Evolutionary conservation across 2,888 invertebrate genomes (phyloP).

Genomic region (Auanema freiburgensis): DNA sequence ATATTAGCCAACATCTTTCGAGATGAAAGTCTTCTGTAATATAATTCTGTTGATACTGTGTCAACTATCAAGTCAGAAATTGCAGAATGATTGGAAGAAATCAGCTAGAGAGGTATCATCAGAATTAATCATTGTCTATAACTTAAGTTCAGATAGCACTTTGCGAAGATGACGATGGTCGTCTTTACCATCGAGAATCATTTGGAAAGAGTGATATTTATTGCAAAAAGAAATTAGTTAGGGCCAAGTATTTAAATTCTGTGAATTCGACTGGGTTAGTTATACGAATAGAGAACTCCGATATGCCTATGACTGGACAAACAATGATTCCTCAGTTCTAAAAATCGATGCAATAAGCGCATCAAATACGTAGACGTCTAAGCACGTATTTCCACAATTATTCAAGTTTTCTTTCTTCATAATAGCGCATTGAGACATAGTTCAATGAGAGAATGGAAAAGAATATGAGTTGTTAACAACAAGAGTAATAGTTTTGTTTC

Average conservation of each 20-base stretch:
- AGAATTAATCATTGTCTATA: constrained; percentile 9
- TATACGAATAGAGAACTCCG: constrained; percentile 17
- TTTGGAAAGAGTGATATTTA: constrained; percentile 23
- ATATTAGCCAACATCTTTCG: constrained; percentile 44
- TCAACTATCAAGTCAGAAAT: neutral
- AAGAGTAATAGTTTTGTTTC: constrained; percentile 6
- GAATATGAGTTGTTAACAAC: neutral
- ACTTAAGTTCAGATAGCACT: constrained; percentile 33
- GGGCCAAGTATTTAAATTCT: constrained; percentile 37
- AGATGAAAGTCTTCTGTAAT: neutral
- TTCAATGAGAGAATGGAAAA: neutral
- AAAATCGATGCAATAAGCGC: too few species aligned
- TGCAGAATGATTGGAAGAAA: neutral
- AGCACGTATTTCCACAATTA: neutral
- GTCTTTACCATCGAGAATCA: constrained; percentile 35
- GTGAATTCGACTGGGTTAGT: constrained; percentile 50
- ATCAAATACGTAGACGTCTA: neutral
- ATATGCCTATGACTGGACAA: constrained; percentile 2
- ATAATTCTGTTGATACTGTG: neutral
- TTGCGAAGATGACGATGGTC: constrained; percentile 34
- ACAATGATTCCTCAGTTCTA: too few species aligned
- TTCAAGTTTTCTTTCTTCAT: neutral
- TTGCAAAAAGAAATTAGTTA: constrained; percentile 44
- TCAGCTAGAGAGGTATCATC: neutral
- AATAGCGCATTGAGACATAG: neutral